A percentile compares a stretch with the other conserved stretches of the same genome.
Evolutionary conservation across 2,113 vertebrate species (phyloP).

Genomic region (Meles meles): DNA sequence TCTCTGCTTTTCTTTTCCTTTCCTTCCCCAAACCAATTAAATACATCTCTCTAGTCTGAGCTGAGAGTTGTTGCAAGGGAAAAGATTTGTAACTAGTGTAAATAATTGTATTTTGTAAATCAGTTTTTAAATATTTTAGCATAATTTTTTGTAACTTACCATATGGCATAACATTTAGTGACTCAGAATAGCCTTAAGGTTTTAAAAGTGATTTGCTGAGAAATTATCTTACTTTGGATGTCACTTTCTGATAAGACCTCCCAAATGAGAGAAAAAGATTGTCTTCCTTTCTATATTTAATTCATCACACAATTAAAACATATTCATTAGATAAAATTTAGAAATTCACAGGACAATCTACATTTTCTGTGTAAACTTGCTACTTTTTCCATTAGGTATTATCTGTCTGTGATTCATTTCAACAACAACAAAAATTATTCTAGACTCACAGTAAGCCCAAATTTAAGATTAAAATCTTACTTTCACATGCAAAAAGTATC

Average conservation of each 20-base stretch:
- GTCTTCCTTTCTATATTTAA: not conserved
- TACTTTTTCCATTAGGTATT: not conserved
- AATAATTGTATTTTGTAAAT: not conserved
- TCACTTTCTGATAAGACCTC: not conserved
- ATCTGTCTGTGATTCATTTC: not conserved
- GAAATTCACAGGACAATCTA: not conserved
- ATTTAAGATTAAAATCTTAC: not conserved
- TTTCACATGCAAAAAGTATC: not conserved
- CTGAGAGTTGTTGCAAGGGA: not conserved
- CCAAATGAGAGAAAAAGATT: not conserved
- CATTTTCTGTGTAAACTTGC: not conserved
- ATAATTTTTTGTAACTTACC: not conserved
- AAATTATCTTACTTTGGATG: not conserved
- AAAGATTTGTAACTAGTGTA: not conserved
- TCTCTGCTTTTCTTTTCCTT: not conserved
- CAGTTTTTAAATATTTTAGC: not conserved
- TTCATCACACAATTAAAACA: not conserved
- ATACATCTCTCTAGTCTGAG: not conserved
- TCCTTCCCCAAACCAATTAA: not conserved
- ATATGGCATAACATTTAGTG: not conserved
- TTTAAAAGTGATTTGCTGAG: not conserved
- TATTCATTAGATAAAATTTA: constrained; percentile 20
- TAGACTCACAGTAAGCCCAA: not conserved
- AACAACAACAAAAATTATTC: not conserved
- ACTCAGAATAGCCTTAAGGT: not conserved